Conservation (phyloP, 2,113 vertebrate genomes). For the Gadus chalcogrammus region DNA sequence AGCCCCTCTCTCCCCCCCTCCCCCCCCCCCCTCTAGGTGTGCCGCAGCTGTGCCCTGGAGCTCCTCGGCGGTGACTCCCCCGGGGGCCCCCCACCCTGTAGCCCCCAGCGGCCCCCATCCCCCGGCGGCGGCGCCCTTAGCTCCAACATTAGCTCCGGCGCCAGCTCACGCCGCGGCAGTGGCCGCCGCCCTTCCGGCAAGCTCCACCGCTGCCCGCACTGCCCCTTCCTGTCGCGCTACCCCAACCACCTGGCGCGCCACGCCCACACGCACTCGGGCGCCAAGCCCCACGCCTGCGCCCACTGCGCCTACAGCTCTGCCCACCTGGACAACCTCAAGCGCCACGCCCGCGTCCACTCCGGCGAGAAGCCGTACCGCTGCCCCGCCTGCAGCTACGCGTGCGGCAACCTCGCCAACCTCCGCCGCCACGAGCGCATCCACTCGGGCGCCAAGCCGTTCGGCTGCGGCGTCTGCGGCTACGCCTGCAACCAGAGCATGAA, state of each 20-base stretch:
- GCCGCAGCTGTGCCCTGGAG: conserved; percentile 78
- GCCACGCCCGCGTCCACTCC: conserved; percentile 88
- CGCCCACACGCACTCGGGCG: conserved; percentile 91
- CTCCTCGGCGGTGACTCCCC: conserved; percentile 68
- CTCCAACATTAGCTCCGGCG: neutral
- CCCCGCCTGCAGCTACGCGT: conserved; percentile 87
- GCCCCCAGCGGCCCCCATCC: neutral
- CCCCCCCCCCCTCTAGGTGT: conserved; percentile 61
- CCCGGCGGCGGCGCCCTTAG: neutral
- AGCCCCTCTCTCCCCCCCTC: neutral
- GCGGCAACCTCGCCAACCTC: conserved; percentile 94
- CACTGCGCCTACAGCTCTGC: conserved; percentile 90
- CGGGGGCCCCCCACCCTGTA: conserved; percentile 2
- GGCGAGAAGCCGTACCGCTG: conserved; percentile 90
- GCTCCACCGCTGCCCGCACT: conserved; percentile 84
- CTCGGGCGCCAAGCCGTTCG: conserved; percentile 93
- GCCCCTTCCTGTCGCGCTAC: conserved; percentile 90
- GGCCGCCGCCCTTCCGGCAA: conserved; percentile 53
- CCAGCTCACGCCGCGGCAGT: conserved; percentile 17
- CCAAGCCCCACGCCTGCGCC: conserved; percentile 88
- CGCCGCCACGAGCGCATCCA: conserved; percentile 93
- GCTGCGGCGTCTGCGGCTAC: conserved; percentile 89
- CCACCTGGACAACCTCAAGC: conserved; percentile 95
- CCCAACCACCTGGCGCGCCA: conserved; percentile 93
- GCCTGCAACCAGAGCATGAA: conserved; percentile 99